These are phyloP conservation scores for Sitta europaea DNA, from an alignment of 2,113 vertebrate species.

Conservation along the genomic window DNA sequence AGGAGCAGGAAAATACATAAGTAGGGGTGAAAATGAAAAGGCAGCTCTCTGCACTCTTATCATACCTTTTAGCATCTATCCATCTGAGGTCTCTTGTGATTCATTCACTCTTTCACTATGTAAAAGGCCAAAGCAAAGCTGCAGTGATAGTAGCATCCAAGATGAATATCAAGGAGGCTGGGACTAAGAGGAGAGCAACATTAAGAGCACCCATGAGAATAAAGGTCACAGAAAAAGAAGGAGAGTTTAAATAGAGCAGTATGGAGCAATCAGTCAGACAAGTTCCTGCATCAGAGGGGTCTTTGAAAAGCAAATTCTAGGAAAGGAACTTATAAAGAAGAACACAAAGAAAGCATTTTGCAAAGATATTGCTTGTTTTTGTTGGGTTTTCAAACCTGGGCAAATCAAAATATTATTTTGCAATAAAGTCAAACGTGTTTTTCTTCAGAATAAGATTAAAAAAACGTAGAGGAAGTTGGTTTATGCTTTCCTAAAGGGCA, in stretches of 20 bases:
- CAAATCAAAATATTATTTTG: background rate
- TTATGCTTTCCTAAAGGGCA: background rate
- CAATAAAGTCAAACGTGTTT: background rate
- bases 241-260: background rate
- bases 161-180: constrained; percentile 2
- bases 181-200: background rate
- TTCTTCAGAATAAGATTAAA: background rate
- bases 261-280: background rate
- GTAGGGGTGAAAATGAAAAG: background rate
- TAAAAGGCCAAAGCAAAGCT: constrained; percentile 19
- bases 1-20: background rate
- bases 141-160: background rate
- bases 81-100: background rate
- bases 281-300: background rate
- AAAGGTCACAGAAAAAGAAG: background rate
- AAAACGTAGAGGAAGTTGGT: background rate
- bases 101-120: constrained; percentile 1
- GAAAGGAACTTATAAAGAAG: background rate
- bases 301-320: background rate
- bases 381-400: background rate
- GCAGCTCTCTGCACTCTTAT: background rate
- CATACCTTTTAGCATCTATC: constrained; percentile 8
- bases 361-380: background rate
- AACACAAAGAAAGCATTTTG: background rate
- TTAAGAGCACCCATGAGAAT: background rate